Base-by-base conservation (phyloP, 2,113 vertebrate species). In the Sylvia atricapilla region DNA sequence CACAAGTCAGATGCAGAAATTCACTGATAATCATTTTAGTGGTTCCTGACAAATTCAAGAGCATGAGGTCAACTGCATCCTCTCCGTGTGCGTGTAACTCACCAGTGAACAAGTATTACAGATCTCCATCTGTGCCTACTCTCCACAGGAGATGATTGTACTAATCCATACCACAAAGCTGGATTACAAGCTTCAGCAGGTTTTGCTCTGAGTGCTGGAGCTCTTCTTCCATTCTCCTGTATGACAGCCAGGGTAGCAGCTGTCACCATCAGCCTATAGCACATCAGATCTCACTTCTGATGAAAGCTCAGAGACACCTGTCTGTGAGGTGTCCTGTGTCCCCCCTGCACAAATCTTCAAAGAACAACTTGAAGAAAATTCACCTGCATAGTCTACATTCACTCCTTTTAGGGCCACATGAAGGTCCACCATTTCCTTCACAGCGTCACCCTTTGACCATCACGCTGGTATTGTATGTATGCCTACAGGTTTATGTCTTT, bases 181-280 rank as follows among this genome's bases (percentile, higher is more conserved):
- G 46, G 75, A 93, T 89, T 94, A 82, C 58, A 93, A 43, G 91
- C 70, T 94, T 84, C 58, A 85, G 69, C 63, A 87, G 93, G 33
- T 75, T 96, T 94, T 92, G 15, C 25, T 84, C 64, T 28, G 68
- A 89, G 60, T 74, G 47, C 39, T 87, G 73, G 60, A 84, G 35
- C n/a, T 94, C 52, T 43, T 56, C n/a, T 58, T 94, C 60, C 52
- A 72, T 76, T 35, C 22, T 22, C 50, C 25, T 2, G 4, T 72
- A 44, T 17, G 49, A 89, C 60, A 92, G 76, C 56, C 0, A 0
- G 58, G 64, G 11, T 15, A 84, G 77, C 91, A 95, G 77, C 87
- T 95, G 84, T 69, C 89, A 62, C 89, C 82, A 10, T 46, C 1
- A 0, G 44, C 10, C 2, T n/a, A n/a, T 1, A 43, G 56, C 21